These are phyloP conservation scores for Aurelia sp. DNA, from an alignment of 30 jellyfish, hydroid and myxozoan species.

Conservation along the genomic window DNA sequence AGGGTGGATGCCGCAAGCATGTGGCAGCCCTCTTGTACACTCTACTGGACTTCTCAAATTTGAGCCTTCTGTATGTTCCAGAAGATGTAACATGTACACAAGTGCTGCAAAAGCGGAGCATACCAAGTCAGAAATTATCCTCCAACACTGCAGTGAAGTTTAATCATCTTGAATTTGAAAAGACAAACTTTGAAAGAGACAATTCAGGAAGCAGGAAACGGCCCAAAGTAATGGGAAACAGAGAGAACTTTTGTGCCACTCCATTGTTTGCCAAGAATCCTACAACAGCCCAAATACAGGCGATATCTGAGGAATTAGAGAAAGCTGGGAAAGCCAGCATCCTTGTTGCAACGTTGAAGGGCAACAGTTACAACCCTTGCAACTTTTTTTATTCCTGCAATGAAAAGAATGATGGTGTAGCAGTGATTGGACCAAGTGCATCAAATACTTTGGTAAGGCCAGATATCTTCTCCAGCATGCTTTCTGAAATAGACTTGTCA, in stretches of 20 bases:
- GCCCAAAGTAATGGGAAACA: background rate
- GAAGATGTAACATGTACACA: conserved; percentile 37
- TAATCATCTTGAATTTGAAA: background rate
- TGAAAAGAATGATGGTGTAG: too few relatives aligned
- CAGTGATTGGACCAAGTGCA: too few relatives aligned
- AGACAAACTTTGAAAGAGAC: background rate
- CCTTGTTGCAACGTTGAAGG: conserved; percentile 12
- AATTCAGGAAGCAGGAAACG: conserved; percentile 4
- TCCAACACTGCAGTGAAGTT: conserved; percentile 17
- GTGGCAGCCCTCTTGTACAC: conserved; percentile 20
- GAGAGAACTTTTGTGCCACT: conserved; percentile 1
- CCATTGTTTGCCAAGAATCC: background rate
- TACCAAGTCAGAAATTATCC: background rate
- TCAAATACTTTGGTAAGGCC: too few relatives aligned
- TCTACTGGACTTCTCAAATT: conserved; percentile 12
- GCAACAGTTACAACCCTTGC: background rate
- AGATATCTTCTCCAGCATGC: too few relatives aligned
- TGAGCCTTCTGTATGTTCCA: conserved; percentile 2
- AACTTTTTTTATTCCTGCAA: too few relatives aligned
- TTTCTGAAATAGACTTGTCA: too few relatives aligned
- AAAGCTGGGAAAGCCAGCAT: background rate
- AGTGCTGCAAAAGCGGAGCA: background rate
- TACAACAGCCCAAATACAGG: background rate
- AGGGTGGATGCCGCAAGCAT: conserved; percentile 40
- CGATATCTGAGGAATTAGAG: background rate